Evolutionary conservation across 2,888 invertebrate species (phyloP).

Genomic region (Gisinianus flammeolus): DNA sequence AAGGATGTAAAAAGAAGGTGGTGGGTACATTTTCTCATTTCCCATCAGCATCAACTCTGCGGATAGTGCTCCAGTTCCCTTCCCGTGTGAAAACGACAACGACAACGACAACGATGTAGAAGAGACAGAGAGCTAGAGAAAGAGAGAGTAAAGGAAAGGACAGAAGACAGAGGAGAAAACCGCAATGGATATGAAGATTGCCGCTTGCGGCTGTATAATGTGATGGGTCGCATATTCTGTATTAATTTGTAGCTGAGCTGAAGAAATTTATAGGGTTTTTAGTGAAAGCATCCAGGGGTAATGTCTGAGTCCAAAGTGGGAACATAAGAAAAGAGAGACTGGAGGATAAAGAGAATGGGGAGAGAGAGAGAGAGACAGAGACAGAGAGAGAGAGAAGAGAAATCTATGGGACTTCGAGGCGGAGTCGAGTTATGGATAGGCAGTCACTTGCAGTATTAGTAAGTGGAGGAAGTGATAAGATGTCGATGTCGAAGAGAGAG

Average conservation of each 20-base stretch:
- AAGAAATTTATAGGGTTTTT: slow-evolving; percentile 26
- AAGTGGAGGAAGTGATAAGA: slow-evolving; percentile 41
- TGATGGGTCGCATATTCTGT: slow-evolving; percentile 30
- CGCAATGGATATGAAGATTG: slow-evolving; percentile 6
- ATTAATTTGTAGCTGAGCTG: neutral
- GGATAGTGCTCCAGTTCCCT: neutral
- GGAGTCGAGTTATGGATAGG: slow-evolving; percentile 31
- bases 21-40: neutral
- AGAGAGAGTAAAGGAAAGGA: neutral
- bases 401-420: neutral
- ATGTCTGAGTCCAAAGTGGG: neutral
- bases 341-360: neutral
- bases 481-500: slow-evolving; percentile 22
- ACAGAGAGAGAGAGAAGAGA: neutral
- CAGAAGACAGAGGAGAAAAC: neutral
- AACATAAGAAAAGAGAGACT: neutral
- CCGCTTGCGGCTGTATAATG: slow-evolving; percentile 4
- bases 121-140: too few species aligned
- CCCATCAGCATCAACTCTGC: neutral
- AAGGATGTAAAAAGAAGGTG: neutral
- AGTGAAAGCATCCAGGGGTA: neutral
- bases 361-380: neutral
- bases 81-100: neutral
- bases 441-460: slow-evolving; percentile 34
- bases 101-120: neutral